These are phyloP conservation scores for Cherax destructor DNA, from an alignment of 1,140 invertebrate genomes.

Conservation along the genomic window DNA sequence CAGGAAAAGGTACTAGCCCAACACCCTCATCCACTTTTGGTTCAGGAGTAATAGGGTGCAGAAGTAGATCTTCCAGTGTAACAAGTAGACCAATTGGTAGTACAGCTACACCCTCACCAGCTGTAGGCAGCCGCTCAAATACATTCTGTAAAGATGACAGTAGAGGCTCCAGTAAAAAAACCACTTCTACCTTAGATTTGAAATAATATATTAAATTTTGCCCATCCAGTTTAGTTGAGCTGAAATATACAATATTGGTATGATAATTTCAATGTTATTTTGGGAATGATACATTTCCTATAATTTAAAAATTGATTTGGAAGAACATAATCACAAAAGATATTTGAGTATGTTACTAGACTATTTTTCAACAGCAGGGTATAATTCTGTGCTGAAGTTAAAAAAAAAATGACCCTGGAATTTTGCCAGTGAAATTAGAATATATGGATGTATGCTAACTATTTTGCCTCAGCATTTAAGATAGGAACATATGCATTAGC, in stretches of 20 bases:
- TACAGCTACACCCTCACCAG: constrained; percentile 22
- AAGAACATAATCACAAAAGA: background rate
- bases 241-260: no score
- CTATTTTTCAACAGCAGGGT: background rate
- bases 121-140: constrained; percentile 56
- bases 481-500: constrained; percentile 21
- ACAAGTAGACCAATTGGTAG: constrained; percentile 39
- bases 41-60: constrained; percentile 9
- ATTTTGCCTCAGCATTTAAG: constrained; percentile 10
- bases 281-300: background rate
- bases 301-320: background rate
- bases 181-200: constrained; percentile 17
- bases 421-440: background rate
- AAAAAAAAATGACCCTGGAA: background rate
- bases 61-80: constrained; percentile 54
- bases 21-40: constrained; percentile 25
- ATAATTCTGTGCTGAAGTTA: background rate
- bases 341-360: background rate
- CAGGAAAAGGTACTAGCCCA: constrained; percentile 37
- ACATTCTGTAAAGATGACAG: constrained; percentile 55
- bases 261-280: no score
- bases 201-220: background rate
- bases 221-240: background rate
- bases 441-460: background rate
- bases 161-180: background rate